Evolutionary conservation across 2,888 invertebrate genomes (phyloP).

Genomic region (Amphiduros pacificus): DNA sequence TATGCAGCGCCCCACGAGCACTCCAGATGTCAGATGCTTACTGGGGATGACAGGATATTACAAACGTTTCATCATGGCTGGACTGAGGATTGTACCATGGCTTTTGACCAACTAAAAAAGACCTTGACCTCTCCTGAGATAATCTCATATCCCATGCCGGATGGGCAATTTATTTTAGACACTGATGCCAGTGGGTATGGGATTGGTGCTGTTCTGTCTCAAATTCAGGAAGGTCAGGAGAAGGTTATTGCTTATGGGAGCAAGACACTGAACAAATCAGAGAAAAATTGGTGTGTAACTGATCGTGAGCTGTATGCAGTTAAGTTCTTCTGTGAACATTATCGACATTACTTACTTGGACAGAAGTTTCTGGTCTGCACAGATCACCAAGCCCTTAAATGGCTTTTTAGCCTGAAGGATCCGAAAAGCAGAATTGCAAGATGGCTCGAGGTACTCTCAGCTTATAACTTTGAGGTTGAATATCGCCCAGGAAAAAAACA

Average conservation of each 20-base stretch:
- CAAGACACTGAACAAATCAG: constrained; percentile 12
- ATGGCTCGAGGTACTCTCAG: not conserved
- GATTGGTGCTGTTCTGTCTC: constrained; percentile 25
- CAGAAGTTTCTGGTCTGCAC: not conserved
- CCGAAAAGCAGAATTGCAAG: not conserved
- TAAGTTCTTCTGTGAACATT: not conserved
- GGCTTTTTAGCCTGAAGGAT: not conserved
- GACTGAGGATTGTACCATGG: constrained; percentile 6
- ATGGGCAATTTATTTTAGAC: constrained; percentile 19
- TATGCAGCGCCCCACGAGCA: constrained; percentile 24
- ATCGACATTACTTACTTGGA: not conserved
- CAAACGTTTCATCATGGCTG: constrained; percentile 25
- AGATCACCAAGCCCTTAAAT: not conserved
- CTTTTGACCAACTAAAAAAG: constrained; percentile 16
- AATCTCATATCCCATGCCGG: constrained; percentile 3
- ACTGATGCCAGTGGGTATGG: constrained; percentile 22
- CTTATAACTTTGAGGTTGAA: not conserved
- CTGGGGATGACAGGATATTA: constrained; percentile 34
- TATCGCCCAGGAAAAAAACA: not conserved
- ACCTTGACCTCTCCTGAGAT: constrained; percentile 18
- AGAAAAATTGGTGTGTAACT: not conserved
- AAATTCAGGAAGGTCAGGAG: constrained; percentile 18
- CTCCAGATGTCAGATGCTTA: constrained; percentile 26
- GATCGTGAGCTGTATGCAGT: not conserved
- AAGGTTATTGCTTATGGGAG: constrained; percentile 23